Evolutionary conservation across 2,888 invertebrate genomes (phyloP).

Genomic region (Pristionchus mayeri): DNA sequence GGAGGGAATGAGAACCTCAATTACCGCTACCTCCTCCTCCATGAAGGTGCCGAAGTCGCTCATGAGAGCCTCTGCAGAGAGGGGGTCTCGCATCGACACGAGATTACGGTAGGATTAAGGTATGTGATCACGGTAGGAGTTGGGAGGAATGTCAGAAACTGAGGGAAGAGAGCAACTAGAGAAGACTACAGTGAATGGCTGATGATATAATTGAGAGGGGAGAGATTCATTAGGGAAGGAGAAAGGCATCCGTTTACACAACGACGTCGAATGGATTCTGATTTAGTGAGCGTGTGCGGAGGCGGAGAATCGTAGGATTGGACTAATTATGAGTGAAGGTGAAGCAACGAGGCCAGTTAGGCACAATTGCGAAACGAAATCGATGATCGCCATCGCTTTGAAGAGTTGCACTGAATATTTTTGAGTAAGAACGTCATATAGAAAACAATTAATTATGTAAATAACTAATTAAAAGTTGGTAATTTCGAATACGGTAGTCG

Average conservation of each 20-base stretch:
- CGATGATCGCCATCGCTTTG: background rate
- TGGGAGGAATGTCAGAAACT: background rate
- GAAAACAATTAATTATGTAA: background rate
- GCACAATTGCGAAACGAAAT: background rate
- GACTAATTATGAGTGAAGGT: background rate
- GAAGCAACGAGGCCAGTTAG: slow-evolving; percentile 15
- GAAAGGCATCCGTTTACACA: slow-evolving; percentile 19
- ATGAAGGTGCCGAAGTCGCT: background rate
- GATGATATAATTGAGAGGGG: slow-evolving; percentile 18
- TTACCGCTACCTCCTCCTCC: background rate
- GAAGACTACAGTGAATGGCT: background rate
- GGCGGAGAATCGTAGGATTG: slow-evolving; percentile 17
- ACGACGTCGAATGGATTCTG: background rate
- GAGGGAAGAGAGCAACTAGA: background rate
- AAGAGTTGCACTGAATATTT: background rate
- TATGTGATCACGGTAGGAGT: background rate
- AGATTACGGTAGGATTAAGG: background rate
- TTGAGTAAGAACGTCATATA: too few species aligned
- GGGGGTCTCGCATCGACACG: slow-evolving; percentile 8
- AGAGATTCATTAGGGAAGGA: background rate
- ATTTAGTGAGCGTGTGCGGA: background rate
- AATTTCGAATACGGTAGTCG: background rate
- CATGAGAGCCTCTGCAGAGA: background rate
- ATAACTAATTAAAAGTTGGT: background rate
- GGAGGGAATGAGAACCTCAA: too few species aligned